Percentiles rank a stretch among this genome's conserved stretches.
These are phyloP conservation scores for Bilobella aurantiaca DNA, from an alignment of 1,140 invertebrate genomes.

Conservation along the genomic window DNA sequence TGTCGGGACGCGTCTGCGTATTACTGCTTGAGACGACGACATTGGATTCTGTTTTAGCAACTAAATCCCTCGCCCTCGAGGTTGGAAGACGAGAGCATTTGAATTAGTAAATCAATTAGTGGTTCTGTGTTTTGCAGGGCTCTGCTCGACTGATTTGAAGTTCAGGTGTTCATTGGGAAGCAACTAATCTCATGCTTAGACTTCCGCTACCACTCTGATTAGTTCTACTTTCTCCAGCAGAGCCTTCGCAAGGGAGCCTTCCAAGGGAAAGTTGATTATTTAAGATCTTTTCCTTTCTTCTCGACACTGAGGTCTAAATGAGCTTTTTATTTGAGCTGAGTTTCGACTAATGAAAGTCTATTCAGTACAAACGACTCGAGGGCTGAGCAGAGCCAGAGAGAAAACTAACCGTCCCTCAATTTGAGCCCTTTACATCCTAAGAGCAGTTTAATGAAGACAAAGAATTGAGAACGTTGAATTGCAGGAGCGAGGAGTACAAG, in stretches of 20 bases:
- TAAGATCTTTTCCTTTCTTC: not conserved
- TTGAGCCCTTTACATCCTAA: too few species aligned
- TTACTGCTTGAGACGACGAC: too few species aligned
- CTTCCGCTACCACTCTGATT: not conserved
- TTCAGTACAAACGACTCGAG: not conserved
- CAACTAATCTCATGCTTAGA: not conserved
- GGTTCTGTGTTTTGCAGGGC: not conserved
- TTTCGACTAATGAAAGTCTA: not conserved
- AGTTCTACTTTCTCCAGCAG: not conserved
- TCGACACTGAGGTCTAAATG: not conserved
- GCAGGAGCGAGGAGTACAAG: too few species aligned
- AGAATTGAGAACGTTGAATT: not conserved
- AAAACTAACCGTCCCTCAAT: too few species aligned
- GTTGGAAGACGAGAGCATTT: not conserved
- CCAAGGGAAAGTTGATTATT: not conserved
- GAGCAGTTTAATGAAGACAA: not conserved
- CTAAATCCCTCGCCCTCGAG: not conserved
- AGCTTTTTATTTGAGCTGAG: not conserved
- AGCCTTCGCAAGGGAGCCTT: not conserved
- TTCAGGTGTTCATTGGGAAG: constrained; percentile 2
- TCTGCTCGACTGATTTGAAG: too few species aligned
- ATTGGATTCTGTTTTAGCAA: not conserved
- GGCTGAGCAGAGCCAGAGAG: too few species aligned
- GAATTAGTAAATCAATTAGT: constrained; percentile 7
- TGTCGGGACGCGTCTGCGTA: too few species aligned